A percentile compares a stretch with the other conserved stretches of the same genome.
Conservation (phyloP, 2,888 invertebrate species). For the Noctua janthina region DNA sequence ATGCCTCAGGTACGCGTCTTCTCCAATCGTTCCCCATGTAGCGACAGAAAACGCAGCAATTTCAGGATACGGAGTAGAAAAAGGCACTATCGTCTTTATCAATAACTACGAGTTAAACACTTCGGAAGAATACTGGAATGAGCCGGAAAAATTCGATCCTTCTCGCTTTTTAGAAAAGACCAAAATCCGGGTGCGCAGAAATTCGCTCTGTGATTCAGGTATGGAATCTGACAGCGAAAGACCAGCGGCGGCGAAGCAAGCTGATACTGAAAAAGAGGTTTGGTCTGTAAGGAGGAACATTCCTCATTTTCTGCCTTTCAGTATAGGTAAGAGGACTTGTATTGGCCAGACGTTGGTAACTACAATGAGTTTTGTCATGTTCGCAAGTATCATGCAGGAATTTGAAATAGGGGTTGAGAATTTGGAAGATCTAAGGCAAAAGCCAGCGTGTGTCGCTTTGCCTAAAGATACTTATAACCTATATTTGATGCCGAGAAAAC, state of each 20-base stretch:
- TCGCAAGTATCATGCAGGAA: constrained; percentile 93
- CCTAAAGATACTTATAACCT: constrained; percentile 93
- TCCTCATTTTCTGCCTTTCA: constrained; percentile 95
- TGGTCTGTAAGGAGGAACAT: constrained; percentile 89
- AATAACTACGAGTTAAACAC: constrained; percentile 96
- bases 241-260: constrained; percentile 68
- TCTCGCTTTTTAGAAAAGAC: constrained; percentile 92
- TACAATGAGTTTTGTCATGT: constrained; percentile 93
- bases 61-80: constrained; percentile 93
- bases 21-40: constrained; percentile 97
- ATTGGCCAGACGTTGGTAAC: constrained; percentile 95
- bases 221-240: constrained; percentile 89
- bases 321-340: constrained; percentile 96
- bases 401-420: constrained; percentile 92
- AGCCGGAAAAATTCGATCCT: constrained; percentile 93
- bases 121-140: constrained; percentile 93
- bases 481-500: constrained; percentile 89
- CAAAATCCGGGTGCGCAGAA: constrained; percentile 80
- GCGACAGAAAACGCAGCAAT: constrained; percentile 94
- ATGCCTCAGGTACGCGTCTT: constrained; percentile 94
- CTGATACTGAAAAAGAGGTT: constrained; percentile 80
- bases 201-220: constrained; percentile 89
- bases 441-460: constrained; percentile 93
- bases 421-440: constrained; percentile 88
- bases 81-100: constrained; percentile 95